Base-by-base conservation (phyloP, 2,888 invertebrate genomes). In the Epinotia bilunana region DNA sequence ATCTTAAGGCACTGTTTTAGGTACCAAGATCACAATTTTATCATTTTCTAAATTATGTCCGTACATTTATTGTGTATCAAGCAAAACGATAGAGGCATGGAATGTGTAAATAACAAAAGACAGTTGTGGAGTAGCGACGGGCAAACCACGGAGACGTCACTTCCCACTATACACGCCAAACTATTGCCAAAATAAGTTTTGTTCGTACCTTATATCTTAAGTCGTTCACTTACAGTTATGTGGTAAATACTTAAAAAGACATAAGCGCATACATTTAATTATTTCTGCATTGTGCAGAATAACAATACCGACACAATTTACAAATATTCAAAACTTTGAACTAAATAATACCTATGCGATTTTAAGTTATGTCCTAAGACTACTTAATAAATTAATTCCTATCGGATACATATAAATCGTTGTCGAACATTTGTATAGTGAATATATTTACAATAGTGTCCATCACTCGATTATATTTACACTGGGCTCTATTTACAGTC, bases 221-320 rank as follows among this genome's bases (percentile, higher is more conserved):
- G 16, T 70, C 67, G 61, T 62, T 67, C 67, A 67, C 74, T 75
- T 75, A 75, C 71, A 75, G 55, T 75, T 72, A 75, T 67, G 67
- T 75, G 75, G 75, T 75, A 75, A 90, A 92, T 89, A 93, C 88
- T 89, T 86, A 90, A 90, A 86, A 88, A 87, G 90, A 90, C 87
- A 92, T 93, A 94, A 94, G 94, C 94, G 94, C 94, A 94, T 93
- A 93, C 91, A 92, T 88, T 90, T 90, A 93, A 92, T 89, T 93
- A 94, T 93, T 94, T 94, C 94, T 88, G 93, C 94, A 93, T 93
- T 94, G 89, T 94, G 93, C 94, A 94, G 94, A 94, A 94, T 94
- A 94, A 94, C 94, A 93, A 92, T 93, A 93, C 91, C 90, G 93
- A 93, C 92, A 91, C 91, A 93, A 93, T 94, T 93, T 94, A 94